Evolutionary conservation across 1,140 invertebrate genomes (phyloP), one percentile per base, ranked within the genome.

Genomic region (Andrena cerasifolii): DNA sequence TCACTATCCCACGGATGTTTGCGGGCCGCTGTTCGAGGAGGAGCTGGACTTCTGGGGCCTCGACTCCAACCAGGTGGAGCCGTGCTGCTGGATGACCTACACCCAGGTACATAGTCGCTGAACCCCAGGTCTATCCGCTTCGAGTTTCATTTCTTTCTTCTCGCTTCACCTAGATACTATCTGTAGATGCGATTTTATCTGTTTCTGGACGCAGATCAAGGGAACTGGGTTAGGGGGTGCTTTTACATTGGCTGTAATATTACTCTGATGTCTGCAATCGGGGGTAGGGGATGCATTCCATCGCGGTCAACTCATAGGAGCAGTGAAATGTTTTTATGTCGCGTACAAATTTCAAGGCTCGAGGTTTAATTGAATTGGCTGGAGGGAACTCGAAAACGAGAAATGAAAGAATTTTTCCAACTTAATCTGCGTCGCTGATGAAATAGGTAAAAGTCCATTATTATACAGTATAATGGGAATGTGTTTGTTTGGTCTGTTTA

Each of bases 11-110:
- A 99, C 98, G 31, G 97, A 99, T 90, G 98, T 99, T 5, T 99
- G 99, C 89, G 98, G 98, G 36, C 99, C 99, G 28, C 94, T 99
- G 59, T 99, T 99, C 90, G 99, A 99, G 92, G 98, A 99, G 90
- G 98, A 99, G 91, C 94, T 99, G 59, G 97, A 98, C 92, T 99
- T 98, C 91, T 99, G 98, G 98, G 98, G 98, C 5, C 94, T 99
- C 66, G 98, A 99, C 90, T 96, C 98, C 54, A 98, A 98, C 93
- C 97, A 98, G 93, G 96, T 97, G 78, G 99, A 99, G 91, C 98
- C 98, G 0, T 99, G 99, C 92, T 99, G 99, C 93, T 99, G 99
- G 99, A 99, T 99, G 98, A 99, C 99, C 2, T 99, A 99, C 91
- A 99, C 98, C 12, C 97, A 98, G 95, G 98, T 98, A 92, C 78